Conservation (phyloP, 2,113 vertebrate genomes). For the Macquaria australasica region DNA sequence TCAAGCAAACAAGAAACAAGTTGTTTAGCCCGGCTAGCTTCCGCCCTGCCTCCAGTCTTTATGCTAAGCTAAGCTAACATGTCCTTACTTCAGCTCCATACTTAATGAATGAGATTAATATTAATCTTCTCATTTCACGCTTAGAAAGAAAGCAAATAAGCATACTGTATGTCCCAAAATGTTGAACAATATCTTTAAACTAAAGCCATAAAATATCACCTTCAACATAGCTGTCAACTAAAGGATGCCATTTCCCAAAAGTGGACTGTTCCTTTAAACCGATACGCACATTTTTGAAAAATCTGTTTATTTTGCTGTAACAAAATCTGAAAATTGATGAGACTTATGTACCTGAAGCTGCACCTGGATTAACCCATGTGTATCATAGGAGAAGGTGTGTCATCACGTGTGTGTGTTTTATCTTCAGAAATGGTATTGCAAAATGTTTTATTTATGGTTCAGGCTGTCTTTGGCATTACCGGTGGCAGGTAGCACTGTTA, state of each 20-base stretch:
- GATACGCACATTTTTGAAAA: not conserved
- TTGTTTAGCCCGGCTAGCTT: not conserved
- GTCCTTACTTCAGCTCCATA: not conserved
- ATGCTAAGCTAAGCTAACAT: not conserved
- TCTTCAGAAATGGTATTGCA: slow-evolving; percentile 29
- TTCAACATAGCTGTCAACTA: not conserved
- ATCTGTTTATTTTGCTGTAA: not conserved
- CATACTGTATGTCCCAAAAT: not conserved
- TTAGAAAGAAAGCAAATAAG: not conserved
- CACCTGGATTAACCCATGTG: slow-evolving; percentile 2
- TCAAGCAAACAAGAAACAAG: not conserved
- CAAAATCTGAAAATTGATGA: slow-evolving; percentile 1
- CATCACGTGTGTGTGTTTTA: slow-evolving; percentile 30
- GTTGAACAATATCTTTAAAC: not conserved
- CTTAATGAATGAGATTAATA: not conserved
- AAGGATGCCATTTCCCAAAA: not conserved
- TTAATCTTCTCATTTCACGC: not conserved
- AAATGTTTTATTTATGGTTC: slow-evolving; percentile 50
- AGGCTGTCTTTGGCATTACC: slow-evolving; percentile 26
- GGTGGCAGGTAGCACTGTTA: slow-evolving; percentile 36
- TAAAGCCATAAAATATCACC: not conserved
- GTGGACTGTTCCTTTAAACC: not conserved
- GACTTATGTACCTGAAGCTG: not conserved
- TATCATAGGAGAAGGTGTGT: not conserved
- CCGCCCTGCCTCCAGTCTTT: not conserved